Conservation (phyloP, 2,113 vertebrate genomes). For the Bostrychus sinensis region DNA sequence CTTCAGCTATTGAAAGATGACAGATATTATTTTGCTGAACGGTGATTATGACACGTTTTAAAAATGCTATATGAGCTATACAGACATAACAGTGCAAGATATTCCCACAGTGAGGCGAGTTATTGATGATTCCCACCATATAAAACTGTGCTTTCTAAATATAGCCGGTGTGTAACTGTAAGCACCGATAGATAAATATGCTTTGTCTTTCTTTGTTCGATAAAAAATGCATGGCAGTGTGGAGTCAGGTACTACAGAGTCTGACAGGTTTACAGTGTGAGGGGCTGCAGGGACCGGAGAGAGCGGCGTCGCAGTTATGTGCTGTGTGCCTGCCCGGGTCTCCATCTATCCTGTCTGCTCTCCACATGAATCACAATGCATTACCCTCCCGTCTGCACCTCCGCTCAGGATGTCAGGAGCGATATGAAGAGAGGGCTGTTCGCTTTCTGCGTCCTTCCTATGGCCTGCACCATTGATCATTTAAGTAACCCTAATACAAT, state of each 20-base stretch:
- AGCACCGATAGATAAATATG: slow-evolving; percentile 4
- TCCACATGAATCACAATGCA: slow-evolving; percentile 64
- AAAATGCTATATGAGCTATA: background rate
- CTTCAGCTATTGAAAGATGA: slow-evolving; percentile 1
- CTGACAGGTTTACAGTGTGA: slow-evolving; percentile 63
- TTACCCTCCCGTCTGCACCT: slow-evolving; percentile 55
- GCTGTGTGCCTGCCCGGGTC: slow-evolving; percentile 44
- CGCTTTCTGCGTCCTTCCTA: too few relatives aligned
- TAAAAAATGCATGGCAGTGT: slow-evolving; percentile 24
- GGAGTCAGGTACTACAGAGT: slow-evolving; percentile 41
- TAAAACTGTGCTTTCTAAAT: slow-evolving; percentile 7
- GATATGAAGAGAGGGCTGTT: background rate
- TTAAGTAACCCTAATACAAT: too few relatives aligned
- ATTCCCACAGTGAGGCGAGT: background rate
- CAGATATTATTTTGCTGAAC: background rate
- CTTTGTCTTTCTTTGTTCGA: background rate
- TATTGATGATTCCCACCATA: background rate
- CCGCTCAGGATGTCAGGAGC: slow-evolving; percentile 47
- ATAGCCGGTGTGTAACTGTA: background rate
- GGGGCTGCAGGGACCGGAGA: slow-evolving; percentile 45
- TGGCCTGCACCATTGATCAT: too few relatives aligned
- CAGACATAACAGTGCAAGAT: background rate
- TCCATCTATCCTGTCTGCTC: slow-evolving; percentile 50
- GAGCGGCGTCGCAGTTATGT: slow-evolving; percentile 36
- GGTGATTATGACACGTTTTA: background rate